These are phyloP conservation scores for Chelonoidis abingdonii DNA, from an alignment of 2,113 vertebrate genomes.

Conservation along the genomic window DNA sequence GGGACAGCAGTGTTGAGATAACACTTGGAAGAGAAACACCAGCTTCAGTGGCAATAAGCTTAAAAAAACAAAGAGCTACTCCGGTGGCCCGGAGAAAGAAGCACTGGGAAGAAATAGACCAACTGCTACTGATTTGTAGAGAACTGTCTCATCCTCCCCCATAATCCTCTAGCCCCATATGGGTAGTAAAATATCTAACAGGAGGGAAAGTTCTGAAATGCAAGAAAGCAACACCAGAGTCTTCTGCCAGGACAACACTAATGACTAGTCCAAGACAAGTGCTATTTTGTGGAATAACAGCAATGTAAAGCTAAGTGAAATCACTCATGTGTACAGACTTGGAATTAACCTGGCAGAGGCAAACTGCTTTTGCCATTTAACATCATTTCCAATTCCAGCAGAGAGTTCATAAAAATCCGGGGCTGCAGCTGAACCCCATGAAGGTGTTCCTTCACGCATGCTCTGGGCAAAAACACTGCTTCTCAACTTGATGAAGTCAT, in stretches of 20 bases:
- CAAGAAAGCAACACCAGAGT: neutral
- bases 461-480: neutral
- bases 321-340: neutral
- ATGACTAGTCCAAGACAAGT: neutral
- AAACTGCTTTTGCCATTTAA: neutral
- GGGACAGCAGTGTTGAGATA: neutral
- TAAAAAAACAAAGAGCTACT: neutral
- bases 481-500: neutral
- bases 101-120: neutral
- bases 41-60: constrained; percentile 9
- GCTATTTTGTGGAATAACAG: neutral
- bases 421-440: neutral
- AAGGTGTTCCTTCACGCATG: neutral
- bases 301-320: neutral
- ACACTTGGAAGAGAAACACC: constrained; percentile 15
- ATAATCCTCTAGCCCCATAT: constrained; percentile 12
- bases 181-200: neutral
- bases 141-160: neutral
- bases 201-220: neutral
- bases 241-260: neutral
- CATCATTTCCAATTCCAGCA: neutral
- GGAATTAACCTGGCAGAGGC: neutral
- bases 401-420: neutral
- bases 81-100: neutral
- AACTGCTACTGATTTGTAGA: neutral